Conservation (phyloP, 2,113 vertebrate species). For the Lepidothrix coronata region DNA sequence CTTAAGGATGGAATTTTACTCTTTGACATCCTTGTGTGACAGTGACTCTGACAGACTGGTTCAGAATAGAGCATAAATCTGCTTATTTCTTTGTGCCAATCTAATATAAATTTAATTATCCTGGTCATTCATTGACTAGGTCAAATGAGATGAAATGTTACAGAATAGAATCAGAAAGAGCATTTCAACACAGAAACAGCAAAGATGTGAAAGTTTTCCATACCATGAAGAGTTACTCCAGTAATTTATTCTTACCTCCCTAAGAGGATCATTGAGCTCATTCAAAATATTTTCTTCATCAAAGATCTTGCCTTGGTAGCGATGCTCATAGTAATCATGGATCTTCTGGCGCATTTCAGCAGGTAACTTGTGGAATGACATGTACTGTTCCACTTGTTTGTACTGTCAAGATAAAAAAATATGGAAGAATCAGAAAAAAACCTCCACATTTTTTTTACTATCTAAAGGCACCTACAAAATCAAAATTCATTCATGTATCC, state of each 20-base stretch:
- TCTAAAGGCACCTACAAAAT: neutral
- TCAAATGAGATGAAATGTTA: neutral
- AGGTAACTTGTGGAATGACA: slow-evolving; percentile 99
- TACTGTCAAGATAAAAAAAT: slow-evolving; percentile 79
- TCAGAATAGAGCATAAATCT: neutral
- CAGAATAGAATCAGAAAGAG: neutral
- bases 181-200: neutral
- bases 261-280: slow-evolving; percentile 96
- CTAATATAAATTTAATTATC: neutral
- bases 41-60: neutral
- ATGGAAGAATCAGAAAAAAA: neutral
- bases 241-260: slow-evolving; percentile 83
- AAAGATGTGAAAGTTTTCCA: neutral
- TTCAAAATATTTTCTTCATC: slow-evolving; percentile 98
- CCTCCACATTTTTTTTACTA: neutral
- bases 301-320: slow-evolving; percentile 99
- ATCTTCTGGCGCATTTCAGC: slow-evolving; percentile 99
- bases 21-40: neutral
- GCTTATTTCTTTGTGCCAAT: neutral
- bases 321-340: slow-evolving; percentile 98
- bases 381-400: slow-evolving; percentile 99
- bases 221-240: neutral
- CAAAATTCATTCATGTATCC: neutral
- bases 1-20: neutral
- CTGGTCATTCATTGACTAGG: neutral